A percentile compares a stretch with the other conserved stretches of the same genome.
These are phyloP conservation scores for Pogonomyrmex barbatus DNA, from an alignment of 1,140 invertebrate species.

Conservation along the genomic window DNA sequence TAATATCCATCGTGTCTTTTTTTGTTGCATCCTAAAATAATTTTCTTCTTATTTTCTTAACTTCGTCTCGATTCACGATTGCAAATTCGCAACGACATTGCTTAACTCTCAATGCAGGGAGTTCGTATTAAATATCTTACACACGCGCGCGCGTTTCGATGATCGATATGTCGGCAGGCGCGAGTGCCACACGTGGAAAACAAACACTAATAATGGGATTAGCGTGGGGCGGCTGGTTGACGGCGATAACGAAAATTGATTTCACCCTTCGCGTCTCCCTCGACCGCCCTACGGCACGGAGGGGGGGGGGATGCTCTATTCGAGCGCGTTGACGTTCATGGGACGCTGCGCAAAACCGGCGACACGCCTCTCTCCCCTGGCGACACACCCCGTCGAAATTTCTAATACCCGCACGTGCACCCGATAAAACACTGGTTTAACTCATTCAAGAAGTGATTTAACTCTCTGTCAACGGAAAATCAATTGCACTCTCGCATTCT, in stretches of 20 bases:
- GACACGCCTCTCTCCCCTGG: conserved; percentile 77
- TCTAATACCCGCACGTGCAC: conserved; percentile 52
- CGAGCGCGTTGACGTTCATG: conserved; percentile 80
- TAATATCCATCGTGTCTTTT: background rate
- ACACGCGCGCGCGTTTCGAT: conserved; percentile 10
- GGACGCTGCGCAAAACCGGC: conserved; percentile 78
- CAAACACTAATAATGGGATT: conserved; percentile 81
- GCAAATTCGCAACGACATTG: background rate
- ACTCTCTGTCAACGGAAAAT: conserved; percentile 20
- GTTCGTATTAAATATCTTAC: background rate
- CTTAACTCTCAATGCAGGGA: background rate
- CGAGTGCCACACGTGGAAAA: conserved; percentile 65
- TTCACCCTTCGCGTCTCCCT: conserved; percentile 74
- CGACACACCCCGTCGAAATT: conserved; percentile 68
- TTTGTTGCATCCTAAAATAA: background rate
- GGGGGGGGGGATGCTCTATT: conserved; percentile 53
- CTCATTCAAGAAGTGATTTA: conserved; percentile 42
- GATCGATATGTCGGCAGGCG: conserved; percentile 33
- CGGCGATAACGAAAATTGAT: conserved; percentile 84
- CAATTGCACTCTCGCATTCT: background rate
- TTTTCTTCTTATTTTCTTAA: background rate
- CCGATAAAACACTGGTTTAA: conserved; percentile 27
- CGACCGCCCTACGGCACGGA: conserved; percentile 41
- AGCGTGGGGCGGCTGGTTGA: conserved; percentile 80
- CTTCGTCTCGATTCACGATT: background rate